Conservation (phyloP, 2,797 vertebrate species). For the Propithecus perrieri region DNA sequence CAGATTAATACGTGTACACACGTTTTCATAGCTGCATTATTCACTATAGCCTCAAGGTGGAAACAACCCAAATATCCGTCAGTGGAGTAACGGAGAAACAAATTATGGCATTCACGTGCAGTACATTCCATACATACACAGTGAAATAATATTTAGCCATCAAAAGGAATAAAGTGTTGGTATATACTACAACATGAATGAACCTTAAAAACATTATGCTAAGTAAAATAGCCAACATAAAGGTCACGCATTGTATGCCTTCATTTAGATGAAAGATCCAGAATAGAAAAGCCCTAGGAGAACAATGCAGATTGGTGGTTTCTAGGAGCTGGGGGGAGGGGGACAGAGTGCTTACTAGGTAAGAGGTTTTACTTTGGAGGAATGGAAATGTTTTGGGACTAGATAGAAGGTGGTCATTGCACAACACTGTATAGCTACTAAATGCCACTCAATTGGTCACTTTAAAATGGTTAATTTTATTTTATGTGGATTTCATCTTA, state of each 20-base stretch:
- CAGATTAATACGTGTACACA: neutral
- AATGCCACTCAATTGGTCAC: neutral
- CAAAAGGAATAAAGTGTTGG: neutral
- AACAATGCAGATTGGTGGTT: rapidly evolving
- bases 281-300: neutral
- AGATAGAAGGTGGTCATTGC: rapidly evolving
- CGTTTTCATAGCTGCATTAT: neutral
- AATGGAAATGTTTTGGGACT: neutral
- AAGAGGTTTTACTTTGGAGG: neutral
- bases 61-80: neutral
- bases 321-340: neutral
- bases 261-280: neutral
- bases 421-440: rapidly evolving
- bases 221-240: neutral
- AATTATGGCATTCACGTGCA: neutral
- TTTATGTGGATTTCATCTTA: neutral
- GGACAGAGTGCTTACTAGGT: neutral
- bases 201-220: neutral
- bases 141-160: neutral
- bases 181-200: neutral
- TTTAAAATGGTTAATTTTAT: neutral
- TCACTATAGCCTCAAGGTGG: neutral
- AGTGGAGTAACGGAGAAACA: neutral
- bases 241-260: neutral
- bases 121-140: too few relatives aligned